Conservation (phyloP, 2,888 invertebrate species). For the Drosophila cognata region DNA sequence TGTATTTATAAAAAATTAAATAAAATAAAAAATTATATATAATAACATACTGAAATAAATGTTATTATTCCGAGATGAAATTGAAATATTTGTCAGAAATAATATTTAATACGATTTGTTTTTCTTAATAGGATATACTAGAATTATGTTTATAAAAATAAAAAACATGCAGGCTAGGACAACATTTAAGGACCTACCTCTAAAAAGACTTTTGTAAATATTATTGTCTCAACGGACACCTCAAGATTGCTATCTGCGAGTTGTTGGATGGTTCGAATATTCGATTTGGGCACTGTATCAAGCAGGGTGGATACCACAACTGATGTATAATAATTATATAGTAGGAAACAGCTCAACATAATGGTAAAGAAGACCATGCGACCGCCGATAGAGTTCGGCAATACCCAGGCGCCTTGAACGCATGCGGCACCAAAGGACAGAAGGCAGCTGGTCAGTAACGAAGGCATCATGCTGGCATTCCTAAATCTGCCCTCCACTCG, state of each 20-base stretch:
- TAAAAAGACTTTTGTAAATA: constrained; percentile 77
- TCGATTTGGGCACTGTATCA: constrained; percentile 86
- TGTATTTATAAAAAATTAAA: no score
- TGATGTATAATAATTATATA: constrained; percentile 88
- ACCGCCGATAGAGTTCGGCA: constrained; percentile 85
- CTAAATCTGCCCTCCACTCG: constrained; percentile 58
- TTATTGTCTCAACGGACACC: constrained; percentile 85
- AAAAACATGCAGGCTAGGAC: not conserved
- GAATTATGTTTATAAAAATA: not conserved
- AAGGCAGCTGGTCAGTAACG: constrained; percentile 80
- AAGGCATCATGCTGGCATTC: constrained; percentile 61
- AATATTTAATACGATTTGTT: not conserved
- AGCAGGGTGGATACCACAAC: constrained; percentile 88
- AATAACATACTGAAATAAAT: not conserved
- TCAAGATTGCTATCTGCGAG: constrained; percentile 86
- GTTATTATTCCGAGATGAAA: not conserved
- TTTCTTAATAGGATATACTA: no score
- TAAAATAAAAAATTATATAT: not conserved
- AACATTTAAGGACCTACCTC: constrained; percentile 60
- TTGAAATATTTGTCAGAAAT: not conserved
- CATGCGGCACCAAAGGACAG: constrained; percentile 86
- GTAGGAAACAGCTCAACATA: constrained; percentile 84
- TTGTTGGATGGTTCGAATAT: constrained; percentile 86
- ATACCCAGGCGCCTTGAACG: constrained; percentile 85
- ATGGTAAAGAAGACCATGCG: constrained; percentile 80